Percentiles rank a stretch among this genome's conserved stretches.
phyloP scores from a whole-genome alignment of 1,140 invertebrate genomes.

The Pinna nobilis region DNA sequence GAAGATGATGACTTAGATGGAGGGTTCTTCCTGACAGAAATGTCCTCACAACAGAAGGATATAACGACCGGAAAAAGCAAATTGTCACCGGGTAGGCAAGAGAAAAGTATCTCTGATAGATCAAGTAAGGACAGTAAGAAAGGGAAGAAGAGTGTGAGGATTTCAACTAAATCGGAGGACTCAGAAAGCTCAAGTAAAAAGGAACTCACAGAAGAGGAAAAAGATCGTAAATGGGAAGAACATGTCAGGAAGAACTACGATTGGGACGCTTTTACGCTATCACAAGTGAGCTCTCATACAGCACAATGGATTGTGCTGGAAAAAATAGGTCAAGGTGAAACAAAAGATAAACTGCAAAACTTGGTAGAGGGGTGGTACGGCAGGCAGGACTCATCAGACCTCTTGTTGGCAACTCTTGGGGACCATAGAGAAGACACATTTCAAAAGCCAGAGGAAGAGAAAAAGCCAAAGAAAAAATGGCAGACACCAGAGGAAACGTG shows the following conservation, averaged over 20 bases:
- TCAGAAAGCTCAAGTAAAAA: not conserved
- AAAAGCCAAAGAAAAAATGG: constrained; percentile 59
- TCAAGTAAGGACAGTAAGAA: constrained; percentile 5
- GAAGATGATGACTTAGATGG: constrained; percentile 7
- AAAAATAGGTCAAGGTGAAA: constrained; percentile 42
- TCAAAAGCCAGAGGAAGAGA: constrained; percentile 39
- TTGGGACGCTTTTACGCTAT: constrained; percentile 70
- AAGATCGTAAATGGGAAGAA: not conserved
- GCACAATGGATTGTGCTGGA: constrained; percentile 70
- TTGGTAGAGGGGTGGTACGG: constrained; percentile 65
- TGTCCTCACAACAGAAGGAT: constrained; percentile 14
- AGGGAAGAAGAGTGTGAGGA: constrained; percentile 8
- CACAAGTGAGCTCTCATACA: constrained; percentile 61
- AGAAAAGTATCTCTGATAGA: not conserved
- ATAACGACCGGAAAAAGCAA: constrained; percentile 21
- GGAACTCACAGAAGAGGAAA: not conserved
- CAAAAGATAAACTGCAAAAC: constrained; percentile 53
- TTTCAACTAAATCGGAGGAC: not conserved
- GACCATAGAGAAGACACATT: constrained; percentile 39
- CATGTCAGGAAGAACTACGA: constrained; percentile 44
- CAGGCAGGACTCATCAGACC: constrained; percentile 57
- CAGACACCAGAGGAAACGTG: constrained; percentile 63
- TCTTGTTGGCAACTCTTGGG: constrained; percentile 60
- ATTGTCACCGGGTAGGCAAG: constrained; percentile 33
- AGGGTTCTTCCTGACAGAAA: constrained; percentile 50